These are phyloP conservation scores for Exephanes ischioxanthus DNA, from an alignment of 2,888 invertebrate species.

Conservation along the genomic window DNA sequence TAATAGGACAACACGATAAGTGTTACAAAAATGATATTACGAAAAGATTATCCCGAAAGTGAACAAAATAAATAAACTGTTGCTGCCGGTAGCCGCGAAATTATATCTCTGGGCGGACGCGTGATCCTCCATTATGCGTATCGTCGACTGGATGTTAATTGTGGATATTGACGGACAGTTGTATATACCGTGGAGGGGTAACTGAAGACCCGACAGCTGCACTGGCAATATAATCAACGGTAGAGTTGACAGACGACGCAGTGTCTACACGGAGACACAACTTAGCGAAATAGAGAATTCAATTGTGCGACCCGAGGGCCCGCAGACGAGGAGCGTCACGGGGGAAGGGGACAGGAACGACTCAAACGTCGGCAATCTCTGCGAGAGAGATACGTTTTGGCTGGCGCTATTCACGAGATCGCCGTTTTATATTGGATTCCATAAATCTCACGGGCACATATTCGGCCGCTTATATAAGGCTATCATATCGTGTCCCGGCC, in stretches of 20 bases:
- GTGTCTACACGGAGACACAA: neutral
- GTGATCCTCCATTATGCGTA: neutral
- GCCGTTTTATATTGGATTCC: conserved; percentile 31
- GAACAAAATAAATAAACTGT: neutral
- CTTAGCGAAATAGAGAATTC: conserved; percentile 32
- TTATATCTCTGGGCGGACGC: neutral
- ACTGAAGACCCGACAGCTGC: neutral
- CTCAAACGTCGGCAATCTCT: conserved; percentile 34
- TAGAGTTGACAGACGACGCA: neutral
- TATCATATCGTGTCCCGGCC: conserved; percentile 2
- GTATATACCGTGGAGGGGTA: neutral
- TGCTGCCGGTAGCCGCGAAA: neutral
- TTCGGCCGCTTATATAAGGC: neutral
- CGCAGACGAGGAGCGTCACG: neutral
- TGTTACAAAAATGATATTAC: neutral
- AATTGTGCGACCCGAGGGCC: conserved; percentile 11
- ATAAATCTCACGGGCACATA: conserved; percentile 27
- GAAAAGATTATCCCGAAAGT: neutral
- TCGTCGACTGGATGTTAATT: neutral
- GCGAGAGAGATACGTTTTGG: neutral
- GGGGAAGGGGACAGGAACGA: neutral
- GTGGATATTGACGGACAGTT: neutral
- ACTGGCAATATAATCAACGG: neutral
- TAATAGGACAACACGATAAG: neutral
- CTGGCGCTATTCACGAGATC: conserved; percentile 11